These are phyloP conservation scores for Anabas testudineus DNA, from an alignment of 2,797 vertebrate genomes.

Conservation along the genomic window DNA sequence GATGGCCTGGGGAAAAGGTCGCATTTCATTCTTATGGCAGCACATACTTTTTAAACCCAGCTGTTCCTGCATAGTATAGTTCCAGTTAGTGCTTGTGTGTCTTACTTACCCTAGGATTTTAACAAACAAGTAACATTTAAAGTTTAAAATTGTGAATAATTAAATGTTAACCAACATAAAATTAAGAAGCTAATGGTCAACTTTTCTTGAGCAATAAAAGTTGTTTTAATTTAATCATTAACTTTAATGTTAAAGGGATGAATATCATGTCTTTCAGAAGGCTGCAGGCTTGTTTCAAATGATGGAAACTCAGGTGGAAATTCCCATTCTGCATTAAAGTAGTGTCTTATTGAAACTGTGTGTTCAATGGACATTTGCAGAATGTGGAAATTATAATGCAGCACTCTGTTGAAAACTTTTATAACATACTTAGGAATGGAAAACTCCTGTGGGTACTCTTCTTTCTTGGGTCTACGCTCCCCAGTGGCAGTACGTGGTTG, in stretches of 20 bases:
- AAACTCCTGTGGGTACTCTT: slow-evolving; percentile 73
- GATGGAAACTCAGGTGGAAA: no score
- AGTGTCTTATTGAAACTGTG: no score
- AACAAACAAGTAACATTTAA: no score
- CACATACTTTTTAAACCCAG: slow-evolving; percentile 6
- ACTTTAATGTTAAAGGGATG: background rate
- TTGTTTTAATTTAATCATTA: background rate
- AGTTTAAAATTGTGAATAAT: background rate
- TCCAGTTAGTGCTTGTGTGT: background rate
- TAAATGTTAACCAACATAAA: background rate
- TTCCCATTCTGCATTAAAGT: no score
- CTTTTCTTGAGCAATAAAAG: no score
- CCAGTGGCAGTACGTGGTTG: slow-evolving; percentile 55
- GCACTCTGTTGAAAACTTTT: background rate
- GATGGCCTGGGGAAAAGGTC: slow-evolving; percentile 66
- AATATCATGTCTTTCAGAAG: background rate
- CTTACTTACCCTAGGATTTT: no score
- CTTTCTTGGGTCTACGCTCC: slow-evolving; percentile 71
- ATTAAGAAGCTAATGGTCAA: background rate
- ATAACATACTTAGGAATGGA: slow-evolving; percentile 79
- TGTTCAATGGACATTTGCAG: background rate
- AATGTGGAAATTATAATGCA: no score
- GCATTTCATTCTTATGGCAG: background rate
- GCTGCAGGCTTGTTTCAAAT: background rate
- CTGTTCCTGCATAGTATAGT: background rate